Conservation (phyloP, 2,113 vertebrate genomes). For the Periophthalmus modestus region DNA sequence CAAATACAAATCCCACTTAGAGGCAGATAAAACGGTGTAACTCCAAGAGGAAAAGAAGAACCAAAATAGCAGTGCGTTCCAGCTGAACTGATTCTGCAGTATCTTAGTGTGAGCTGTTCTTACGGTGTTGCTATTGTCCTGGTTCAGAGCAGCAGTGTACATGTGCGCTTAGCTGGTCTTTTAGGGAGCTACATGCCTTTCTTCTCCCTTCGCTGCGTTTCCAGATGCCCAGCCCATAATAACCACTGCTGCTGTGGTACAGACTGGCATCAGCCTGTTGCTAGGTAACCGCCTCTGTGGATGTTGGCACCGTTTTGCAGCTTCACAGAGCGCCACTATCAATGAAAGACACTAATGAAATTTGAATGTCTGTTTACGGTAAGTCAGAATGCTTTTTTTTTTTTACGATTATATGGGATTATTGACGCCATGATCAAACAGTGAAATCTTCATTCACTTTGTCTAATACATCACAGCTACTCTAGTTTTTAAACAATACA, state of each 20-base stretch:
- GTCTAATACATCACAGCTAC: too few species aligned
- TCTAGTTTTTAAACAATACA: too few species aligned
- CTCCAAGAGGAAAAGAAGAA: background rate
- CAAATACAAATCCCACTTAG: background rate
- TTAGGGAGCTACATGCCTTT: conserved; percentile 22
- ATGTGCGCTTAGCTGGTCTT: background rate
- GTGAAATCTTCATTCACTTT: too few species aligned
- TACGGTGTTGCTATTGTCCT: background rate
- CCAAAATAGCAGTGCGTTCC: background rate
- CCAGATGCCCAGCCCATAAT: conserved; percentile 30
- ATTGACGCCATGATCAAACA: too few species aligned
- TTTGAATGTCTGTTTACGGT: background rate
- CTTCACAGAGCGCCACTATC: conserved; percentile 36
- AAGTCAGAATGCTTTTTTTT: background rate
- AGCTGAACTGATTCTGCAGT: background rate
- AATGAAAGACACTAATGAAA: conserved; percentile 4
- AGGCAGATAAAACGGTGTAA: background rate
- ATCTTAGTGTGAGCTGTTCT: background rate
- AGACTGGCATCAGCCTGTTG: conserved; percentile 69
- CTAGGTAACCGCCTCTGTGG: conserved; percentile 61
- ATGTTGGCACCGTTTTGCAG: conserved; percentile 52
- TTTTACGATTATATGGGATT: too few species aligned
- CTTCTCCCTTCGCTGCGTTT: conserved; percentile 31
- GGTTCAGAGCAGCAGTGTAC: background rate
- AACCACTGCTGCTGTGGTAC: conserved; percentile 27